phyloP scores from a whole-genome alignment of 2,797 vertebrate genomes.

The Hirundo rustica region DNA sequence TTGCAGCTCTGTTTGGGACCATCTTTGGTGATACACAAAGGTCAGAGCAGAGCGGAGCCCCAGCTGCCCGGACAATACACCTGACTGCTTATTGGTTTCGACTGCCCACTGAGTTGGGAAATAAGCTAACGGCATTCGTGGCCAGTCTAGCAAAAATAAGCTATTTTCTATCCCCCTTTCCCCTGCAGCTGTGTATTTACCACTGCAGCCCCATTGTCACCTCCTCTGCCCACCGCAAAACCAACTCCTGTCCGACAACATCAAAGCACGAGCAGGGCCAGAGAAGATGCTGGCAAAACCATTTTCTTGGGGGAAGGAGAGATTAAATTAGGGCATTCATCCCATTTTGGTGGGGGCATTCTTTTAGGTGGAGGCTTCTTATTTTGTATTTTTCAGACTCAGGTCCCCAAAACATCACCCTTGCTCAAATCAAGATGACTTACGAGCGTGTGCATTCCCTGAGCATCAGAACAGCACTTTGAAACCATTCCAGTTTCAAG shows the following conservation, averaged over 20 bases:
- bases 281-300: background rate
- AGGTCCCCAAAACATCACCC: accelerated
- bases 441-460: accelerated
- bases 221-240: constrained; percentile 3
- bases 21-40: background rate
- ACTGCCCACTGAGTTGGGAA: constrained; percentile 65
- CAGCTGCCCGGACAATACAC: constrained; percentile 50
- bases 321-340: background rate
- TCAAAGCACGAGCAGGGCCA: background rate
- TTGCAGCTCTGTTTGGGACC: constrained; percentile 16
- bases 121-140: constrained; percentile 25
- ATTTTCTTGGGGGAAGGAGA: background rate
- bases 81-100: constrained; percentile 64
- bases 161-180: constrained; percentile 14
- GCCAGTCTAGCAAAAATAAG: constrained; percentile 54
- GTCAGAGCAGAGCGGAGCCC: constrained; percentile 28
- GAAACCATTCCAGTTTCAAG: background rate
- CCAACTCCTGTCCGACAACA: background rate
- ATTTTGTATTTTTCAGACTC: background rate
- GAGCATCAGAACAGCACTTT: background rate
- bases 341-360: background rate
- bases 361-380: background rate
- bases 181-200: constrained; percentile 39
- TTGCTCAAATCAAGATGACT: accelerated
- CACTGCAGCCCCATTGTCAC: background rate